Evolutionary conservation across 1,140 invertebrate genomes (phyloP).

Genomic region (Caerostris darwini): DNA sequence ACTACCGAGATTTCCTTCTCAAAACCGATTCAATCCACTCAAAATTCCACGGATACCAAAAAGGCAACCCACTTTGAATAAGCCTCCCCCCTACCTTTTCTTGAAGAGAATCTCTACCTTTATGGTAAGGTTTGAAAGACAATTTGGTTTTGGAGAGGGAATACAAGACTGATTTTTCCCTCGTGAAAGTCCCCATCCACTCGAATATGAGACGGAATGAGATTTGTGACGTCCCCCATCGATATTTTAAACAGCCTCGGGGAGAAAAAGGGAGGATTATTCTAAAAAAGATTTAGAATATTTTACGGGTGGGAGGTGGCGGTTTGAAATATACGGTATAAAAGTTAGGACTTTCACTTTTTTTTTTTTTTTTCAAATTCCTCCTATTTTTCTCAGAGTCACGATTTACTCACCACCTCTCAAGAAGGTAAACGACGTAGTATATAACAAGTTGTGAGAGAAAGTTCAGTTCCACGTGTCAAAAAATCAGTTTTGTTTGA

Average conservation of each 20-base stretch:
- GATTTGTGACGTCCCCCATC: constrained; percentile 46
- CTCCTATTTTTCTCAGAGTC: neutral
- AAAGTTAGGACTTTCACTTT: neutral
- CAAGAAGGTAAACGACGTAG: neutral
- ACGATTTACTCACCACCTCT: neutral
- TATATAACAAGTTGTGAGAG: neutral
- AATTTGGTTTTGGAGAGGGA: constrained; percentile 16
- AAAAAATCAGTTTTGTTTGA: neutral
- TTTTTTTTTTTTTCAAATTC: neutral
- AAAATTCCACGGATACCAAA: constrained; percentile 39
- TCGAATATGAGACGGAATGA: constrained; percentile 51
- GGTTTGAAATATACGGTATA: neutral
- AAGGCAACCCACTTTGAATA: constrained; percentile 64
- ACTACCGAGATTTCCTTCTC: constrained; percentile 10
- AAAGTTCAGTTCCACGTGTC: neutral
- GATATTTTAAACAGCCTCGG: constrained; percentile 48
- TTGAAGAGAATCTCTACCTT: neutral
- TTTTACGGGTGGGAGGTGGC: neutral
- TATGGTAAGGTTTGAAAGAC: constrained; percentile 45
- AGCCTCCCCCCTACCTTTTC: constrained; percentile 30
- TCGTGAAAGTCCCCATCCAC: constrained; percentile 48
- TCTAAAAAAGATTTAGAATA: constrained; percentile 38
- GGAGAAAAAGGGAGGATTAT: neutral
- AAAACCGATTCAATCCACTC: constrained; percentile 65
- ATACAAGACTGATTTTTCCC: constrained; percentile 46